These are phyloP conservation scores for Hypanus sabinus DNA, from an alignment of 2,113 vertebrate genomes.

Conservation along the genomic window DNA sequence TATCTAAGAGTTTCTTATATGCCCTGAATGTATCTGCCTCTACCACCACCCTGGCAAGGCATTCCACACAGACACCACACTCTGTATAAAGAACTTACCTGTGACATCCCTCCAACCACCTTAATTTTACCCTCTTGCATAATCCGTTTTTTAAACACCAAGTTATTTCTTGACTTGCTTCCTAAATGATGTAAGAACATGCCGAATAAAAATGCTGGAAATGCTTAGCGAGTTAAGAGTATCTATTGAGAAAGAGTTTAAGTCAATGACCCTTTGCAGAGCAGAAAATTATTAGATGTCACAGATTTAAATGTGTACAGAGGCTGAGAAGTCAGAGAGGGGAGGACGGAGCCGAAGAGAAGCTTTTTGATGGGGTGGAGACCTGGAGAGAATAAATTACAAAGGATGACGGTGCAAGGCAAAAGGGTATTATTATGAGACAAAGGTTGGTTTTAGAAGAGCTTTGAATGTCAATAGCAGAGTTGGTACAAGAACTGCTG, in stretches of 20 bases:
- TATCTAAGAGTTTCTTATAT: no score
- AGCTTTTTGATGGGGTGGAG: background rate
- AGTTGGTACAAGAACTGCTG: background rate
- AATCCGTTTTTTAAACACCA: background rate
- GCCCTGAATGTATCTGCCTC: no score
- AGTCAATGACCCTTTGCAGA: no score
- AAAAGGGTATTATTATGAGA: background rate
- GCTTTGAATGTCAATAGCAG: background rate
- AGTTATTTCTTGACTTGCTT: background rate
- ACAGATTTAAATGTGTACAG: background rate
- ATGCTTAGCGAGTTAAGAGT: background rate
- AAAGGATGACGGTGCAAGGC: background rate
- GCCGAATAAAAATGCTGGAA: background rate
- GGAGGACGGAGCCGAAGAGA: background rate
- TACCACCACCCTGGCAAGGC: no score
- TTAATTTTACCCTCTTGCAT: background rate
- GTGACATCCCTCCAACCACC: no score
- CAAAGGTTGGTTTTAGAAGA: background rate
- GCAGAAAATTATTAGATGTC: no score
- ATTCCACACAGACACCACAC: no score
- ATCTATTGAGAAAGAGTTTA: background rate
- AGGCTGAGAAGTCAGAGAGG: background rate
- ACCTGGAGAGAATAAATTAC: no score
- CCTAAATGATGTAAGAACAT: background rate
- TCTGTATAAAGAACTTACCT: no score